Evolutionary conservation across 1,140 invertebrate genomes (phyloP), one percentile per base, ranked within the genome.

Genomic region (Antheraea pernyi): DNA sequence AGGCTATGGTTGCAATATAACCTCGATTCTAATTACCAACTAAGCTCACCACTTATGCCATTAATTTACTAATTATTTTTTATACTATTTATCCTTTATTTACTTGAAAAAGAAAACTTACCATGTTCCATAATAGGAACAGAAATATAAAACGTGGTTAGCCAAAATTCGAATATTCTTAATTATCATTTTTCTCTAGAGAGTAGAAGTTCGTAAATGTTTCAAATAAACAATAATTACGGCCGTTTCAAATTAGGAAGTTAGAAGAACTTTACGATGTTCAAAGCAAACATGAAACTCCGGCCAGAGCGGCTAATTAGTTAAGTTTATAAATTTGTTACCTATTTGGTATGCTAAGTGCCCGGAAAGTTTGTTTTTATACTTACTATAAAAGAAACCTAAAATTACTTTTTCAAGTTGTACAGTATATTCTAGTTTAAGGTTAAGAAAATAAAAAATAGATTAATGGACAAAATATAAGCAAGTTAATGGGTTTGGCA

Each of bases 311-410:
- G 74, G 77, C 81, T 87, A 89, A 89, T 87, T 89, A 86, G 83
- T 81, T 81, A 87, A 89, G 76, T 89, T 89, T 87, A 82, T 85
- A 86, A 89, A 87, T 89, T 89, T 87, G 85, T 86, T 87, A 83
- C 86, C 82, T 86, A 86, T 89, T 89, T 86, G 84, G 83, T 89
- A 87, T 84, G 86, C 85, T 84, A 88, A 86, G 79, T 86, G 77
- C 80, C 78, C 81, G 69, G 68, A 75, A 81, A 84, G 71, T 77
- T 67, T 67, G 71, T 70, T 77, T 76, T 77, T 78, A 53, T 63
- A 53, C 19, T 9, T 36, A 63, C 61, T 11, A 53, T 39, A 68
- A 68, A 59, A 36, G 30, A 36, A 67, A 59, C 48, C 48, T 42
- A 65, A 65, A 65, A 65, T 22, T 65, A 22, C 42, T 65, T 46